phyloP scores from a whole-genome alignment of 2,888 invertebrate species.

The Zelleria hepariella region DNA sequence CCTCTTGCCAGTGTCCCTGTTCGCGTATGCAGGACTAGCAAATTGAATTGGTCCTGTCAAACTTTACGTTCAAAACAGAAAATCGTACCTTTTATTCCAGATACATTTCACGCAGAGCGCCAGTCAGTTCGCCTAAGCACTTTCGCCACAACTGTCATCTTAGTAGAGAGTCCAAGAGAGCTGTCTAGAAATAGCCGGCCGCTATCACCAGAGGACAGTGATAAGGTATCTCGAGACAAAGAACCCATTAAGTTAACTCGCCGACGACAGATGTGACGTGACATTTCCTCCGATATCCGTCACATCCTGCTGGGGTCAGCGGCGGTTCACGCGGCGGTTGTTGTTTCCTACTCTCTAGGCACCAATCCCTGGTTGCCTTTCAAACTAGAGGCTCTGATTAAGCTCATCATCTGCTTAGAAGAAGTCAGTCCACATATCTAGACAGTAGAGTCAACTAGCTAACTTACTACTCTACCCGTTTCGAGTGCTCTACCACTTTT shows the following conservation, averaged over 20 bases:
- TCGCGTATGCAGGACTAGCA: too few relatives aligned
- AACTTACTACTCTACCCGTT: too few relatives aligned
- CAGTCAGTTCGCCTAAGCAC: not conserved
- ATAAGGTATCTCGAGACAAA: conserved; percentile 67
- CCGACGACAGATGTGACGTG: conserved; percentile 43
- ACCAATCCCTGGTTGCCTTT: too few relatives aligned
- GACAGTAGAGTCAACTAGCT: too few relatives aligned
- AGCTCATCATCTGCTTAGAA: too few relatives aligned
- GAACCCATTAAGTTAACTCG: conserved; percentile 62
- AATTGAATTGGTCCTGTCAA: too few relatives aligned
- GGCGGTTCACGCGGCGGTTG: conserved; percentile 62
- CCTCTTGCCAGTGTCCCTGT: too few relatives aligned
- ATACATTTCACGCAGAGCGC: too few relatives aligned
- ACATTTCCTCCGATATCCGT: conserved; percentile 67
- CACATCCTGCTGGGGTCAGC: conserved; percentile 42
- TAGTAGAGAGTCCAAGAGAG: not conserved
- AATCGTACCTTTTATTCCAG: not conserved
- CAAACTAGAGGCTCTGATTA: too few relatives aligned
- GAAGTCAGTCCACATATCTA: too few relatives aligned
- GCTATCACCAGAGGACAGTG: conserved; percentile 23
- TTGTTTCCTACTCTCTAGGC: conserved; percentile 23
- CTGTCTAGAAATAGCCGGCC: not conserved
- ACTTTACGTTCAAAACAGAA: too few relatives aligned
- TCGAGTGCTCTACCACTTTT: too few relatives aligned
- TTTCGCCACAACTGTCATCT: not conserved